Percentiles rank a stretch among this genome's conserved stretches.
Evolutionary conservation across 2,797 vertebrate genomes (phyloP).

Genomic region (Neostethus bicornis): DNA sequence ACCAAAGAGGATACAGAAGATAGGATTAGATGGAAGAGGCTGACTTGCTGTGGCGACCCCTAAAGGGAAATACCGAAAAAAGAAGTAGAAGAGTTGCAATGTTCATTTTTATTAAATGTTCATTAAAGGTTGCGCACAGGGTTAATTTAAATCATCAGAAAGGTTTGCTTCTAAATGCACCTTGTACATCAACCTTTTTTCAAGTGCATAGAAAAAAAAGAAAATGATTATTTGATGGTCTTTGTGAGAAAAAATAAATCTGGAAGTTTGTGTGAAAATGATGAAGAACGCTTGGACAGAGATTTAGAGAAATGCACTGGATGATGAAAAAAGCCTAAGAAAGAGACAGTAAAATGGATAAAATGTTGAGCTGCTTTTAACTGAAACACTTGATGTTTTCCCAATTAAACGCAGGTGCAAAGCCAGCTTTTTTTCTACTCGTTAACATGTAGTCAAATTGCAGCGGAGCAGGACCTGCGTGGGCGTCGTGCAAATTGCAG

Average conservation of each 20-base stretch:
- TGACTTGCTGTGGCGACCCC: no score
- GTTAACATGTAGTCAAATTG: constrained; percentile 54
- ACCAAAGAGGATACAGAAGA: no score
- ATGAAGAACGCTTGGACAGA: constrained; percentile 22
- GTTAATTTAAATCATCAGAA: no score
- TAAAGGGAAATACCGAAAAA: no score
- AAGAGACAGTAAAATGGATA: constrained; percentile 70
- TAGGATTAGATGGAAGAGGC: no score
- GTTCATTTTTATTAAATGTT: no score
- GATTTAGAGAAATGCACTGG: constrained; percentile 47
- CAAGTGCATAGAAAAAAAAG: no score
- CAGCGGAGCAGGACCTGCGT: constrained; percentile 36
- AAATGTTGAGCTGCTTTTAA: constrained; percentile 66
- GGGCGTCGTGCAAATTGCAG: constrained; percentile 30
- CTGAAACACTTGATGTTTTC: constrained; percentile 58
- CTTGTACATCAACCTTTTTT: no score
- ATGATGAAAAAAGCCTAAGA: constrained; percentile 67
- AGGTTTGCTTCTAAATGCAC: no score
- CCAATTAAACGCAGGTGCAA: constrained; percentile 63
- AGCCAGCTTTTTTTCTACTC: constrained; percentile 60
- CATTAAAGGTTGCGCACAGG: no score
- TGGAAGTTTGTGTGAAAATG: constrained; percentile 18
- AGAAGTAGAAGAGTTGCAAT: no score
- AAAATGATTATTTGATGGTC: constrained; percentile 19
- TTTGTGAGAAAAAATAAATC: constrained; percentile 7